phyloP scores from a whole-genome alignment of 2,797 vertebrate genomes.

The Propithecus perrieri region DNA sequence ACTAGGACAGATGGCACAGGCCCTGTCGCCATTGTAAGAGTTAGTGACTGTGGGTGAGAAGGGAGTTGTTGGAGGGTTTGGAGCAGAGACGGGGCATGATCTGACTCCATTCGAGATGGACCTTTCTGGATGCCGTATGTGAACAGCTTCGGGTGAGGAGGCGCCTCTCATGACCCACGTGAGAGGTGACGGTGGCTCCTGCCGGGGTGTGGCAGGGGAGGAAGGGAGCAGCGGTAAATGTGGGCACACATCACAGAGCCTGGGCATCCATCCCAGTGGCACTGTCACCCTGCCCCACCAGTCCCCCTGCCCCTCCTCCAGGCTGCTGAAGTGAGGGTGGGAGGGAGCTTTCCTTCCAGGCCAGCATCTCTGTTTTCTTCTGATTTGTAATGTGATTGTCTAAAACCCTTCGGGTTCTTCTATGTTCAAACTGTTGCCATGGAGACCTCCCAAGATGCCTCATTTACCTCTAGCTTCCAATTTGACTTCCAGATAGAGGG shows the following conservation, averaged over 20 bases:
- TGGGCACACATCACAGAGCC: accelerated
- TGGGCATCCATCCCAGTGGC: accelerated
- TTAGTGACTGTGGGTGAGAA: background rate
- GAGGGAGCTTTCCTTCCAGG: background rate
- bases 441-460: background rate
- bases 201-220: background rate
- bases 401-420: background rate
- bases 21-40: background rate
- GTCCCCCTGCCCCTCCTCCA: background rate
- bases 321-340: background rate
- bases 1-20: accelerated
- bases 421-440: background rate
- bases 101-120: background rate
- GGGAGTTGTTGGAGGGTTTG: background rate
- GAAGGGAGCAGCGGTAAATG: background rate
- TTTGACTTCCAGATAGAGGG: background rate
- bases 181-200: background rate
- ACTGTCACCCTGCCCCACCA: accelerated
- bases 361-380: background rate
- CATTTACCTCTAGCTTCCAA: background rate
- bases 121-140: background rate
- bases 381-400: background rate
- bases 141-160: background rate
- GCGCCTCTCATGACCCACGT: background rate
- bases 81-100: background rate